Evolutionary conservation across 2,888 invertebrate genomes (phyloP).

Genomic region (Perizoma flavofasciatum): DNA sequence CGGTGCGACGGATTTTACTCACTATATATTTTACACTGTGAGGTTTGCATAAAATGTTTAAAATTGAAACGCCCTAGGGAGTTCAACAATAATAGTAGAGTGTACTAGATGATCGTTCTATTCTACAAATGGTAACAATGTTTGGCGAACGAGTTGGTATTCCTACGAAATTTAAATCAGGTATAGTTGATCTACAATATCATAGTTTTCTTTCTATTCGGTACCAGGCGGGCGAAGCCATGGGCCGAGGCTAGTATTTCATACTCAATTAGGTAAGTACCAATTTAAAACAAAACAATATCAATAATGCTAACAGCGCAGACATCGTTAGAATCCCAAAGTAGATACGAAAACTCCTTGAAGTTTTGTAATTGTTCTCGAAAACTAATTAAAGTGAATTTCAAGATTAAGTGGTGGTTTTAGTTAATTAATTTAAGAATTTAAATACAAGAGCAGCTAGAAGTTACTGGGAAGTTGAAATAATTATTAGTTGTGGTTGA

Average conservation of each 20-base stretch:
- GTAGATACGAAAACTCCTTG: neutral
- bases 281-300: too few relatives aligned
- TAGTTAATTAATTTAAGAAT: constrained; percentile 21
- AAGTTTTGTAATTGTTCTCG: constrained; percentile 16
- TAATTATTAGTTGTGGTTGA: neutral
- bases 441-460: neutral
- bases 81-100: neutral
- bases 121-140: too few relatives aligned
- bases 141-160: too few relatives aligned
- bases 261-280: too few relatives aligned
- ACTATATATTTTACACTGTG: neutral
- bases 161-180: too few relatives aligned
- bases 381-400: constrained; percentile 21
- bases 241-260: too few relatives aligned
- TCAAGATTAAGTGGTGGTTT: constrained; percentile 8
- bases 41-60: constrained; percentile 16
- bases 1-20: constrained; percentile 11
- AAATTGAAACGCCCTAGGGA: constrained; percentile 11
- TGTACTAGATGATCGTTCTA: neutral
- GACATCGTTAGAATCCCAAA: neutral
- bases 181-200: too few relatives aligned
- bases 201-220: too few relatives aligned
- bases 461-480: constrained; percentile 7
- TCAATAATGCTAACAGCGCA: neutral
- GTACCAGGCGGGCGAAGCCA: too few relatives aligned